Evolutionary conservation across 2,888 invertebrate species (phyloP).

Genomic region (Nasonovia ribisnigri): DNA sequence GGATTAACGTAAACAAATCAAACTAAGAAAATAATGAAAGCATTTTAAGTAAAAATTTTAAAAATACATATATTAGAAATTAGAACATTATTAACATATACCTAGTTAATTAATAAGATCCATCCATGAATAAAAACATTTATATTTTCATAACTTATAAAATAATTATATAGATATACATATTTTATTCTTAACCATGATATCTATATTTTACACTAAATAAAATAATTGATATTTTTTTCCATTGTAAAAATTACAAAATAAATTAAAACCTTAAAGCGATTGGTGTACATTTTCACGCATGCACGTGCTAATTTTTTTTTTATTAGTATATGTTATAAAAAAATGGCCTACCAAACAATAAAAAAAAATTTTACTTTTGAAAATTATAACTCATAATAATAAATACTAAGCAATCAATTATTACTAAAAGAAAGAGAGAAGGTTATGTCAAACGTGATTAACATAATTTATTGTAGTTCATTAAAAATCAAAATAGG

Average conservation of each 20-base stretch:
- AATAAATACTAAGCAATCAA: neutral
- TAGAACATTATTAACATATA: neutral
- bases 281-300: neutral
- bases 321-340: neutral
- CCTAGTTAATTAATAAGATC: neutral
- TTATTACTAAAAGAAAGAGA: neutral
- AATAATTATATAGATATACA: neutral
- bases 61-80: neutral
- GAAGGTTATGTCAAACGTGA: neutral
- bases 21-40: neutral
- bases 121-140: neutral
- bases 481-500: neutral
- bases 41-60: neutral
- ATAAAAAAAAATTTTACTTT: neutral
- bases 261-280: neutral
- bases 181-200: neutral
- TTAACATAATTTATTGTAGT: constrained; percentile 30
- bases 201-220: neutral
- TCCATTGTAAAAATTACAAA: neutral
- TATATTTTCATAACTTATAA: neutral
- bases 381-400: neutral
- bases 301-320: neutral
- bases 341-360: neutral
- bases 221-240: neutral
- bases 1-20: neutral